Evolutionary conservation across 2,888 invertebrate species (phyloP), one percentile per base, ranked within the genome.

Genomic region (Sylvicola cinctus): DNA sequence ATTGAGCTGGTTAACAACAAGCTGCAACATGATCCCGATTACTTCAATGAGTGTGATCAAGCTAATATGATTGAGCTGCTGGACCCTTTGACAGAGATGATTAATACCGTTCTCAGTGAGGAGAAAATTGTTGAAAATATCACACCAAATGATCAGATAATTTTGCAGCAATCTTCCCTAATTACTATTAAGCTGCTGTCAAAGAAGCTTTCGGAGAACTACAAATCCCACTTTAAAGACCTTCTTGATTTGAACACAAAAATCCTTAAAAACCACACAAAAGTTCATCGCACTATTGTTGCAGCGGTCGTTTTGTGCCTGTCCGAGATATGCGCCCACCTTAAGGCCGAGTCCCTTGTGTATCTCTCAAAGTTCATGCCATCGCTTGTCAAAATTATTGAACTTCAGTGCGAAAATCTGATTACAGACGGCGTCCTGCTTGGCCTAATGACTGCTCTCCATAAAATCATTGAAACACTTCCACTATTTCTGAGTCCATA

Each of bases 401-500:
- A 67, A 44, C 61, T 56, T 11, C 69, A 75, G 40, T 66, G 71
- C 12, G 62, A 68, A 40, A 59, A 63, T 6, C 64, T 66, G 38
- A 61, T 62, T 1, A 68, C 74, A 1, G 70, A 72, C 43, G 45
- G 73, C 14, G 57, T 72, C 1, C 53, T 77, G n/a, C 51, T 77
- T 13, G 14, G 31, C 2, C 41, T 77, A 5, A 66, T 87, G 2
- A 79, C 81, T 3, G 74, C 81, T 0, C 58, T 87, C 23, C 72
- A 78, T 38, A 85, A 84, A 54, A 70, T 91, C 28, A 68, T 88
- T 4, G 80, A 83, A 48, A 74, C 76, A 16, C 52, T 91, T 29
- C 74, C 84, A 0, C 61, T 78, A 27, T 93, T 91, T 51, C 52
- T 93, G 41, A 87, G 84, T 39, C 81, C 85, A 0, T 88, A 88